A percentile compares a stretch with the other conserved stretches of the same genome.
These are phyloP conservation scores for Globodera rostochiensis DNA, from an alignment of 1,140 invertebrate genomes.

Conservation along the genomic window DNA sequence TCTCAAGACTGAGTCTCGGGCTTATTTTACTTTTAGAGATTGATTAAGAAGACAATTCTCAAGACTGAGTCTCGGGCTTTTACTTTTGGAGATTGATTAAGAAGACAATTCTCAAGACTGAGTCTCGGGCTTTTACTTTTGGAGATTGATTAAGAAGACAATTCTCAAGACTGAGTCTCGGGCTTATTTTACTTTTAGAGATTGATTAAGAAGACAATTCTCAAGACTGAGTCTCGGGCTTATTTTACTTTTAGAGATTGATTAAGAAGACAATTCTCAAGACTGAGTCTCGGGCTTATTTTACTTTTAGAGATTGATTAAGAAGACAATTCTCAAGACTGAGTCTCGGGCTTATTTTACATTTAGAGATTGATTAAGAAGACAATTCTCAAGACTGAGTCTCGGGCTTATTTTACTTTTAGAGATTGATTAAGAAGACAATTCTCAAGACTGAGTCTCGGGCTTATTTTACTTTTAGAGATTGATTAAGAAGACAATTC, in stretches of 20 bases:
- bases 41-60: too few species aligned
- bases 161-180: too few species aligned
- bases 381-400: too few species aligned
- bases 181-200: constrained; percentile 44
- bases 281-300: background rate
- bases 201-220: too few species aligned
- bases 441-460: too few species aligned
- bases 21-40: constrained; percentile 47
- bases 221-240: background rate
- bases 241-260: constrained; percentile 49
- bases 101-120: too few species aligned
- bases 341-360: constrained; percentile 18
- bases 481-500: background rate
- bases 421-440: background rate
- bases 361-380: background rate
- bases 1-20: background rate
- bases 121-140: constrained; percentile 36
- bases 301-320: constrained; percentile 56
- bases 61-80: background rate
- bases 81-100: constrained; percentile 57
- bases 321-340: too few species aligned
- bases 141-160: too few species aligned
- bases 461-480: too few species aligned
- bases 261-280: too few species aligned
- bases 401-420: too few species aligned